Evolutionary conservation across 2,113 vertebrate species (phyloP).

Genomic region (Alligator mississippiensis): DNA sequence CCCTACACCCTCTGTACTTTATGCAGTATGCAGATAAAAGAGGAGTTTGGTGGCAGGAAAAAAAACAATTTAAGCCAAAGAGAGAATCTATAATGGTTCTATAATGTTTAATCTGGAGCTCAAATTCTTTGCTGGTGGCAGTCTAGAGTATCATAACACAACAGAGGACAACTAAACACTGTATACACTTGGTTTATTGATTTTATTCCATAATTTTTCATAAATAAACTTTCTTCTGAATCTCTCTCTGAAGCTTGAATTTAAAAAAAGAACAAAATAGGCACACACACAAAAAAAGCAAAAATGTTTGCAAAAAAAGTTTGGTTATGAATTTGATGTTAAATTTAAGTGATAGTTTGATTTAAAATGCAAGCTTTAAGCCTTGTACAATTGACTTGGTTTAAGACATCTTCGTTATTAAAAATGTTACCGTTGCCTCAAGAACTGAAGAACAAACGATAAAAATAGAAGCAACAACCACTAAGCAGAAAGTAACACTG

Average conservation of each 20-base stretch:
- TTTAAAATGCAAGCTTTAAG: background rate
- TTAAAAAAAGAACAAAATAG: background rate
- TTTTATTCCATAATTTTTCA: background rate
- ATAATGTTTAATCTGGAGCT: background rate
- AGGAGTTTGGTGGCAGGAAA: background rate
- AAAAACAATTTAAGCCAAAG: background rate
- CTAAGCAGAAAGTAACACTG: background rate
- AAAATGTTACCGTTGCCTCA: background rate
- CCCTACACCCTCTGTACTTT: slow-evolving; percentile 1
- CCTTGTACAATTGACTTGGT: background rate
- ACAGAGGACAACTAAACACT: background rate
- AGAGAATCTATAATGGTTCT: background rate
- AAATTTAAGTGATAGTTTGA: background rate
- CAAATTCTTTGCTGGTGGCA: background rate
- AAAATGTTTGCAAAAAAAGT: background rate
- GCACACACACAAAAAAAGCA: background rate
- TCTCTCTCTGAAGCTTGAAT: background rate
- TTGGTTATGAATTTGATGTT: background rate
- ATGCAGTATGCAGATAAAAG: background rate
- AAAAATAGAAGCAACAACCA: background rate
- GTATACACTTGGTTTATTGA: background rate
- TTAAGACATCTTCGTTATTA: background rate
- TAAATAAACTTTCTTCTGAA: background rate
- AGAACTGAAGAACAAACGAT: background rate
- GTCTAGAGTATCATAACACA: background rate